A percentile compares a stretch with the other conserved stretches of the same genome.
Evolutionary conservation across 1,140 invertebrate species (phyloP).

Genomic region (Lethocerus indicus): DNA sequence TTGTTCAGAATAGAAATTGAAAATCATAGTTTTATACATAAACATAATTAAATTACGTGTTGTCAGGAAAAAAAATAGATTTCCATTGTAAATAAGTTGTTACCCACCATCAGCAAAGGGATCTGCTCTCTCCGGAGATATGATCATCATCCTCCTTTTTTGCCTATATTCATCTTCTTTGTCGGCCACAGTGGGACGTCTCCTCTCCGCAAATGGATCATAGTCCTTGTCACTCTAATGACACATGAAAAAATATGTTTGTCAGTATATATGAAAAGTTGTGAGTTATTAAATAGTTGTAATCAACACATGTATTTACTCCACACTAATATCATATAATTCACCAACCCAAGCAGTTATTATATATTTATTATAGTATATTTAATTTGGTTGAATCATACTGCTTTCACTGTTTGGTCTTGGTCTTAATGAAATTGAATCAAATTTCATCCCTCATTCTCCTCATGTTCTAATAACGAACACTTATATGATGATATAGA

Average conservation of each 20-base stretch:
- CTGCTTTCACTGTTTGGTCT: too few relatives aligned
- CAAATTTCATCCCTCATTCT: too few relatives aligned
- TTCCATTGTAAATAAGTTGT: background rate
- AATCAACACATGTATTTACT: too few relatives aligned
- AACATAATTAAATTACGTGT: constrained; percentile 3
- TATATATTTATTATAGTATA: too few relatives aligned
- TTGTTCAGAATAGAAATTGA: background rate
- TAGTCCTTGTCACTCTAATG: constrained; percentile 75
- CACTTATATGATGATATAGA: too few relatives aligned
- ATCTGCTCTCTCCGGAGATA: constrained; percentile 91
- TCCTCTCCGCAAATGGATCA: constrained; percentile 90
- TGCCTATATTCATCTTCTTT: constrained; percentile 92
- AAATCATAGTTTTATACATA: background rate
- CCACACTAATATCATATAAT: too few relatives aligned
- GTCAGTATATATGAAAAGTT: too few relatives aligned
- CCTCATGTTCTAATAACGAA: too few relatives aligned
- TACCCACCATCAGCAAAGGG: constrained; percentile 87
- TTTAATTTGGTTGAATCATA: too few relatives aligned
- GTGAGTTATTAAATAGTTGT: too few relatives aligned
- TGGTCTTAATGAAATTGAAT: too few relatives aligned
- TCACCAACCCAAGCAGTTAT: too few relatives aligned
- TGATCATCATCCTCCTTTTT: constrained; percentile 71
- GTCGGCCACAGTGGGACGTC: constrained; percentile 80
- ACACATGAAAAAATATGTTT: constrained; percentile 21
- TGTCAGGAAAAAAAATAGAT: constrained; percentile 1